These are phyloP conservation scores for Lagocephalus sceleratus DNA, from an alignment of 2,797 vertebrate genomes.

Conservation along the genomic window DNA sequence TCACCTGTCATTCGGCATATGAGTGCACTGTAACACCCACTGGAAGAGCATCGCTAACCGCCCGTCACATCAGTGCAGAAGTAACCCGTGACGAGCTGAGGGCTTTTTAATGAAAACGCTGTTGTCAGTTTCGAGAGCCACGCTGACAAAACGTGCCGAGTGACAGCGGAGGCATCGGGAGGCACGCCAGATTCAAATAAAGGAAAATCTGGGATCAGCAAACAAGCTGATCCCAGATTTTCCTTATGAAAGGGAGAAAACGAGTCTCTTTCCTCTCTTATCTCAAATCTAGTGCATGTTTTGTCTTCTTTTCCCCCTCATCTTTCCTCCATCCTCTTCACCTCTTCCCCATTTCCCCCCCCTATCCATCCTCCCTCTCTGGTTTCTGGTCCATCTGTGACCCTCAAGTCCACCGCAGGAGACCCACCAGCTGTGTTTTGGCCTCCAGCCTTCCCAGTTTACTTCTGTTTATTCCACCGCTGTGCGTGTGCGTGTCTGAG, in stretches of 20 bases:
- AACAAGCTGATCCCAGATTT: no score
- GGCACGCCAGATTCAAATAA: conserved; percentile 8
- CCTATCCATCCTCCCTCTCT: conserved; percentile 8
- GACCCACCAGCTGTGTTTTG: conserved; percentile 68
- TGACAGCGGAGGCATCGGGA: neutral
- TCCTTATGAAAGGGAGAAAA: neutral
- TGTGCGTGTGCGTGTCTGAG: neutral
- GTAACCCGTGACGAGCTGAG: neutral
- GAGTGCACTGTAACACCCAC: conserved; percentile 1
- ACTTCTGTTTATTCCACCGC: conserved; percentile 48
- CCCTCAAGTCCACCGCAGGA: conserved; percentile 57
- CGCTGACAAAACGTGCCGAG: neutral
- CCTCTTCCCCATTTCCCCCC: neutral
- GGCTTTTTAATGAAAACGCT: neutral
- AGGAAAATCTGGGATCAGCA: neutral
- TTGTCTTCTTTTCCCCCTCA: conserved; percentile 4
- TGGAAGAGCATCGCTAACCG: conserved; percentile 3
- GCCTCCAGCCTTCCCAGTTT: conserved; percentile 38
- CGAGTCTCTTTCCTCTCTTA: neutral
- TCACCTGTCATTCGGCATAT: conserved; percentile 10
- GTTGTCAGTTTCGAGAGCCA: conserved; percentile 2
- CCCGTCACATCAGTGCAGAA: conserved; percentile 1
- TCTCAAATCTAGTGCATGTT: neutral
- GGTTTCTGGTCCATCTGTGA: conserved; percentile 50
- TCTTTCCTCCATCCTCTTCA: neutral